phyloP scores from a whole-genome alignment of 2,888 invertebrate species.

The Drosophila algonquin region DNA sequence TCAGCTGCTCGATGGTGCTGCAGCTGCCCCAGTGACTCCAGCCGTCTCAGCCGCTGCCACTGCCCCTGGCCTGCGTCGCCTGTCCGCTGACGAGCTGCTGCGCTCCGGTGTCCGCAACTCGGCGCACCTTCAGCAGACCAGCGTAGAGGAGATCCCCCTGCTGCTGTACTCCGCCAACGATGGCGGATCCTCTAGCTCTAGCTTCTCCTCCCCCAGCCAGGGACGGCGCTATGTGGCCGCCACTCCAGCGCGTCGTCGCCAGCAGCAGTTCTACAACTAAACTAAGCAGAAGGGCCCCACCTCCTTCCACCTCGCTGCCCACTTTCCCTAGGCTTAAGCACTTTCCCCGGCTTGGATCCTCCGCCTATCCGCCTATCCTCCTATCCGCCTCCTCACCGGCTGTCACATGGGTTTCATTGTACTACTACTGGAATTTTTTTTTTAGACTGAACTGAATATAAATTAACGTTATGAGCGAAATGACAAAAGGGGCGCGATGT shows the following conservation, averaged over 20 bases:
- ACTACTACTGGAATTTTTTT: constrained; percentile 56
- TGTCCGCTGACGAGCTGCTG: constrained; percentile 63
- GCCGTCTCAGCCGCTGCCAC: background rate
- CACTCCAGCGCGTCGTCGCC: constrained; percentile 68
- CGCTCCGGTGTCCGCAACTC: constrained; percentile 60
- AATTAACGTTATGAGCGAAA: constrained; percentile 77
- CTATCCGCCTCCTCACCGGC: constrained; percentile 34
- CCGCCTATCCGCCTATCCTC: background rate
- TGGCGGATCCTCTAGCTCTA: constrained; percentile 13
- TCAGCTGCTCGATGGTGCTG: constrained; percentile 65
- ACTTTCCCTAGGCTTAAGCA: constrained; percentile 2
- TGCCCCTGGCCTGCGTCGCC: constrained; percentile 56
- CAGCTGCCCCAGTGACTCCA: constrained; percentile 15
- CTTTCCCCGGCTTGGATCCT: constrained; percentile 2
- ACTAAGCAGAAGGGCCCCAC: constrained; percentile 11
- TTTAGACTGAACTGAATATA: constrained; percentile 79
- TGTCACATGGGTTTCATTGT: constrained; percentile 52
- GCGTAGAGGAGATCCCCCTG: constrained; percentile 78
- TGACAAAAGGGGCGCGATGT: constrained; percentile 69
- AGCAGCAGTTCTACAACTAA: constrained; percentile 51
- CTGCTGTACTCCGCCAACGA: constrained; percentile 79
- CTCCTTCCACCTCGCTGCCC: constrained; percentile 6
- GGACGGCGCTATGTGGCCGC: constrained; percentile 72
- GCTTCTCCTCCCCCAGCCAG: constrained; percentile 38
- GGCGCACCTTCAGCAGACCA: constrained; percentile 60